Base-by-base conservation (phyloP, 2,113 vertebrate species). In the Epinephelus moara region DNA sequence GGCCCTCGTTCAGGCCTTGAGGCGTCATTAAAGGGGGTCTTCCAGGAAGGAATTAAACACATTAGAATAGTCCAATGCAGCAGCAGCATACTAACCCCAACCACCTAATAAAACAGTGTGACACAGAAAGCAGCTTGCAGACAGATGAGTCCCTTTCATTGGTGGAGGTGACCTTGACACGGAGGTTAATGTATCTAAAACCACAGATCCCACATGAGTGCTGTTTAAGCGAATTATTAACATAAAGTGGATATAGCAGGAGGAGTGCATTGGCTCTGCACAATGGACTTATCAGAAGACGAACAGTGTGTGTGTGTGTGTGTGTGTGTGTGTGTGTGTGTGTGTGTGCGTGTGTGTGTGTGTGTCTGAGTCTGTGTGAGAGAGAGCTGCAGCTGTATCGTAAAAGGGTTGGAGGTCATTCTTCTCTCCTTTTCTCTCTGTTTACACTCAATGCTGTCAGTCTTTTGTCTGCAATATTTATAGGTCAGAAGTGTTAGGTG, bases 201-300 rank as follows among this genome's bases (percentile, higher is more conserved):
- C 55, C 52, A 27, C 80, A 82, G 52, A 63, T 56, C 59, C 53
- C 1, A 47, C 47, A 68, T 4, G 27, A 84, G 78, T 13, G 45
- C 49, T 37, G 62, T 76, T 85, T 55, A 84, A 90, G 78, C 78
- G 66, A 88, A 84, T 93, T 85, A 85, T 80, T 70, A 83, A 82
- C 62, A 78, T 74, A 8, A 70, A 86, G 59, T 85, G 70, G 73
- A 83, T 64, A 42, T 5, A 13, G 57, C 37, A 57, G 33, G 3
- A 75, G 52, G 49, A 83, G 77, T 6, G 13, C 17, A 27, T 4
- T 42, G 25, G 19, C 53, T 84, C 33, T 27, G 72, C 27, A 76
- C 61, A 57, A 82, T 67, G 74, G 57, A 72, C 70, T 9, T 49
- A 61, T 17, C 11, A 21, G 56, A 25, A 47, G 27, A 57, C 2